Base-by-base conservation (phyloP, 1,140 invertebrate genomes). In the Lasioglossum albipes region DNA sequence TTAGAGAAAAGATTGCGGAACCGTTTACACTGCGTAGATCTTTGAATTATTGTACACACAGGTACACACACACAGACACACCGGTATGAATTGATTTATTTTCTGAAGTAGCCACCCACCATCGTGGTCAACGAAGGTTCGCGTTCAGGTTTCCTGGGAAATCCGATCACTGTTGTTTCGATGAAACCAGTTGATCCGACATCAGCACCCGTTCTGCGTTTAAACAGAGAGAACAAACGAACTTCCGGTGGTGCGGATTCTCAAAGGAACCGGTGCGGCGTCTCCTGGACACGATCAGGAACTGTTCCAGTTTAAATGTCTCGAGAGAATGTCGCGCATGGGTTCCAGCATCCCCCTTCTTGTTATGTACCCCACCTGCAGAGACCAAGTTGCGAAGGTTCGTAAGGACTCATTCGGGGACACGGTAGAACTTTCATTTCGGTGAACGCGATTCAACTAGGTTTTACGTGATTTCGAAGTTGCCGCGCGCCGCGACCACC, bases 261-360 rank as follows among this genome's bases (percentile, higher is more conserved):
- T 16, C 36, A 22, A 72, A 82, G 57, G 27, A 74, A 80, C 20
- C 54, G 42, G 75, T 69, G 73, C 76, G 45, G 80, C 71, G 78
- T 70, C 70, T 87, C 42, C 75, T 79, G 73, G 69, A 79, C 65
- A 69, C 83, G 76, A 79, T 27, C 84, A 88, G 88, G 84, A 90
- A 91, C 90, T 91, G 90, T 90, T 89, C 86, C 78, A 90, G 86
- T 89, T 90, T 79, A 84, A 79, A 85, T 73, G 79, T 87, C 84
- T 86, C 79, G 80, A 78, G 91, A 85, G 91, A 92, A 91, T 89
- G 90, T 91, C 85, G 73, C 83, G 86, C 84, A 54, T 82, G 80
- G 71, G 72, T 80, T 79, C 79, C 83, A 87, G 81, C 88, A 91
- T 89, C 88, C 83, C 85, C 83, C 89, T 89, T 88, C 89, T 87